phyloP scores from a whole-genome alignment of 1,140 invertebrate species.

The Achroia grisella region DNA sequence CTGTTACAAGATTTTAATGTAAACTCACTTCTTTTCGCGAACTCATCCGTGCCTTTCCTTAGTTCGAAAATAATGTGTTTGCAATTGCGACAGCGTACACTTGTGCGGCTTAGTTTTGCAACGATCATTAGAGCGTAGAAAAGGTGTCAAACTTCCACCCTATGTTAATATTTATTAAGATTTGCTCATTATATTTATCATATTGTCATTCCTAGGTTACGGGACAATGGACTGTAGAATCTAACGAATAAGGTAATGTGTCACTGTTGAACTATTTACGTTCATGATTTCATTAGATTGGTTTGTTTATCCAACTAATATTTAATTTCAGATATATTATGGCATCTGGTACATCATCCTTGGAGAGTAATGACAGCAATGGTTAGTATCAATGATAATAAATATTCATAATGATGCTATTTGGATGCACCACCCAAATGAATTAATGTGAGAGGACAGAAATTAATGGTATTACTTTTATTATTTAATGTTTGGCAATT shows the following conservation, averaged over 20 bases:
- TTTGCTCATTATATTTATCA: neutral
- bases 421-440: too few species aligned
- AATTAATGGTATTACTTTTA: too few species aligned
- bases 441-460: too few species aligned
- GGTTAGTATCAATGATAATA: slow-evolving; percentile 32
- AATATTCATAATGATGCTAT: too few species aligned
- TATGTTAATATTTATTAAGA: slow-evolving; percentile 17
- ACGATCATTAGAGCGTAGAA: slow-evolving; percentile 67
- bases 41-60: neutral
- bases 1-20: slow-evolving; percentile 19
- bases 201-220: slow-evolving; percentile 20
- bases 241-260: slow-evolving; percentile 22
- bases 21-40: neutral
- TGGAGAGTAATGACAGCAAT: slow-evolving; percentile 72
- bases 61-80: slow-evolving; percentile 6
- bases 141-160: slow-evolving; percentile 60
- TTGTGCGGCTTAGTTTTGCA: slow-evolving; percentile 61
- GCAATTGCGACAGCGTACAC: slow-evolving; percentile 42
- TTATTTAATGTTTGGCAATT: too few species aligned
- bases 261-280: slow-evolving; percentile 10
- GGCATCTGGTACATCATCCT: slow-evolving; percentile 70
- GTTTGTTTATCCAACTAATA: slow-evolving; percentile 11
- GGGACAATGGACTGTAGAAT: slow-evolving; percentile 25
- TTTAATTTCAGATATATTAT: slow-evolving; percentile 56
- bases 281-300: slow-evolving; percentile 8